phyloP scores from a whole-genome alignment of 1,140 invertebrate genomes.

The Globodera ellingtonae region DNA sequence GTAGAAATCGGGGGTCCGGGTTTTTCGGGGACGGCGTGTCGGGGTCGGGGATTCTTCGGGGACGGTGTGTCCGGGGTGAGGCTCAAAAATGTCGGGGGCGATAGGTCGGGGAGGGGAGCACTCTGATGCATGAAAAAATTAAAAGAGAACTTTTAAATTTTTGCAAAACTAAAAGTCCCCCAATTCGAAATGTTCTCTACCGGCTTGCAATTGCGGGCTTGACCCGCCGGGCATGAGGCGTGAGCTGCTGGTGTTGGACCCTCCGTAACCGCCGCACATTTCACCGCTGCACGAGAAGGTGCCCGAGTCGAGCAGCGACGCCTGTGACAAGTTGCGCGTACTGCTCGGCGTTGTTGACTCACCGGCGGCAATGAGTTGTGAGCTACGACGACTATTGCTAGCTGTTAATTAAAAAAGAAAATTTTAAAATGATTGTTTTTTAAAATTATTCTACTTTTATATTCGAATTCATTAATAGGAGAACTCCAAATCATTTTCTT shows the following conservation, averaged over 20 bases:
- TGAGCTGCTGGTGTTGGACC: background rate
- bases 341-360: constrained; percentile 59
- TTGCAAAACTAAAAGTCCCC: constrained; percentile 20
- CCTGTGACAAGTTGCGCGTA: constrained; percentile 60
- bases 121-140: background rate
- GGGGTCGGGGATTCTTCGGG: no score
- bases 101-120: no score
- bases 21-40: no score
- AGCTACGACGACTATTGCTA: constrained; percentile 29
- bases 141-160: background rate
- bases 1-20: no score
- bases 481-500: background rate
- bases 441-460: background rate
- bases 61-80: no score
- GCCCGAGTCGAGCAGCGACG: constrained; percentile 64
- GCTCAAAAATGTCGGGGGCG: no score
- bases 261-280: background rate
- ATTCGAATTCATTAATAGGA: background rate
- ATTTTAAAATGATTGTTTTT: background rate
- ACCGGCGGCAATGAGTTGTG: constrained; percentile 18
- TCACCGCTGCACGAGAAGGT: constrained; percentile 40
- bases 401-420: no score
- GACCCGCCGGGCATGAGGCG: constrained; percentile 49
- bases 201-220: constrained; percentile 50
- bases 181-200: background rate